A percentile compares a stretch with the other conserved stretches of the same genome.
phyloP scores from a whole-genome alignment of 1,140 invertebrate genomes.

The Hypsibius dujardini region DNA sequence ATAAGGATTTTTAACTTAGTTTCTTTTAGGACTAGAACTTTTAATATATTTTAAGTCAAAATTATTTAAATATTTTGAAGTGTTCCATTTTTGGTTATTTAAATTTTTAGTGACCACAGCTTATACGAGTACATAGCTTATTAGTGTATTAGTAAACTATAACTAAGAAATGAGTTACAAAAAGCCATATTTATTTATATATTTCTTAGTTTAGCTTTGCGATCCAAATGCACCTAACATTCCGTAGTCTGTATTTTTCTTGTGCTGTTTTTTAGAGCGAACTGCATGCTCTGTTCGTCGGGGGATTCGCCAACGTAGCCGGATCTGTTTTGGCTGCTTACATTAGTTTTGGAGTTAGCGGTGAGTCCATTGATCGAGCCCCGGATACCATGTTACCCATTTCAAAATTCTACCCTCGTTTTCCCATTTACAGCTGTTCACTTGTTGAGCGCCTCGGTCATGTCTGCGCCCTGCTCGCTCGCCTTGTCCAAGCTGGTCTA shows the following conservation, averaged over 20 bases:
- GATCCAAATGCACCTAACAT: too few species aligned
- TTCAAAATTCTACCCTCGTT: not conserved
- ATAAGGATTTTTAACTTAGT: too few species aligned
- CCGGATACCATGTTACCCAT: not conserved
- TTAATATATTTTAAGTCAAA: too few species aligned
- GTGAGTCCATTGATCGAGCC: conserved; percentile 17
- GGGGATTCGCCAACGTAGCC: conserved; percentile 82
- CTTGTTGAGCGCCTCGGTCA: conserved; percentile 67
- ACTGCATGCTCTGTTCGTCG: conserved; percentile 74
- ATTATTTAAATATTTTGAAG: too few species aligned
- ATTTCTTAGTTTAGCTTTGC: too few species aligned
- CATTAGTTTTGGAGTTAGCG: conserved; percentile 66
- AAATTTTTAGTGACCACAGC: too few species aligned
- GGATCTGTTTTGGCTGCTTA: conserved; percentile 82
- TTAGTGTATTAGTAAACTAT: too few species aligned
- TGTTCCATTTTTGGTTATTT: too few species aligned
- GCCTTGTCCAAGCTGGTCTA: conserved; percentile 72
- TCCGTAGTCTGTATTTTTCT: not conserved
- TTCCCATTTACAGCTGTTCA: conserved; percentile 29
- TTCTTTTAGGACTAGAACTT: too few species aligned
- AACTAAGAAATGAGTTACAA: too few species aligned
- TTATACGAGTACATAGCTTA: too few species aligned
- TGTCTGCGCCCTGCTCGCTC: conserved; percentile 80
- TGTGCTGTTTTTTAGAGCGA: conserved; percentile 36
- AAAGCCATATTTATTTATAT: too few species aligned